A percentile compares a stretch with the other conserved stretches of the same genome.
These are phyloP conservation scores for Etia nguti DNA, from an alignment of 2,113 vertebrate genomes.

Conservation along the genomic window DNA sequence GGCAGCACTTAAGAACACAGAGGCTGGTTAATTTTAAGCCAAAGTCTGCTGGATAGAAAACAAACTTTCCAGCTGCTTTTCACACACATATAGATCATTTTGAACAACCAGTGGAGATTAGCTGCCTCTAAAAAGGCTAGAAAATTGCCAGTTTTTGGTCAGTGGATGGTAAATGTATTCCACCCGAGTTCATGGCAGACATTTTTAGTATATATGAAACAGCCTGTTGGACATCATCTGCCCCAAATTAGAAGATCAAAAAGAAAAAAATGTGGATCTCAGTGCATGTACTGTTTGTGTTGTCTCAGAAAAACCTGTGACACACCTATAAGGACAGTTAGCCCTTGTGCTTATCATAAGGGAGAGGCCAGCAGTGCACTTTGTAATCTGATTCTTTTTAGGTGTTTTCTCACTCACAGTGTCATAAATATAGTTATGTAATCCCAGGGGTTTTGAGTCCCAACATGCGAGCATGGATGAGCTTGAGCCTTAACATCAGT, in stretches of 20 bases:
- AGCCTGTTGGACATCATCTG: not conserved
- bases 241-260: not conserved
- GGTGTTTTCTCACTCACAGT: not conserved
- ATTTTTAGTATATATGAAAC: not conserved
- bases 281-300: not conserved
- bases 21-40: not conserved
- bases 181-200: not conserved
- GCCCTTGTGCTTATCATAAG: not conserved
- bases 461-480: not conserved
- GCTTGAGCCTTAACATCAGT: not conserved
- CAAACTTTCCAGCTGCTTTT: not conserved
- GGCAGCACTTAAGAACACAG: not conserved
- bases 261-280: not conserved
- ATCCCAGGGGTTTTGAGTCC: not conserved
- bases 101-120: not conserved
- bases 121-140: not conserved
- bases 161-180: not conserved
- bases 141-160: not conserved
- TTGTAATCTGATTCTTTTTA: conserved; percentile 17
- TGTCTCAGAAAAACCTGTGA: not conserved
- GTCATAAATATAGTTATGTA: not conserved
- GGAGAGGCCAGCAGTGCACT: not conserved
- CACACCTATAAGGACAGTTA: not conserved
- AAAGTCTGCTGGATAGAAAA: not conserved
- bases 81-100: not conserved